phyloP scores from a whole-genome alignment of 2,888 invertebrate species.

The Temnothorax ravouxi region DNA sequence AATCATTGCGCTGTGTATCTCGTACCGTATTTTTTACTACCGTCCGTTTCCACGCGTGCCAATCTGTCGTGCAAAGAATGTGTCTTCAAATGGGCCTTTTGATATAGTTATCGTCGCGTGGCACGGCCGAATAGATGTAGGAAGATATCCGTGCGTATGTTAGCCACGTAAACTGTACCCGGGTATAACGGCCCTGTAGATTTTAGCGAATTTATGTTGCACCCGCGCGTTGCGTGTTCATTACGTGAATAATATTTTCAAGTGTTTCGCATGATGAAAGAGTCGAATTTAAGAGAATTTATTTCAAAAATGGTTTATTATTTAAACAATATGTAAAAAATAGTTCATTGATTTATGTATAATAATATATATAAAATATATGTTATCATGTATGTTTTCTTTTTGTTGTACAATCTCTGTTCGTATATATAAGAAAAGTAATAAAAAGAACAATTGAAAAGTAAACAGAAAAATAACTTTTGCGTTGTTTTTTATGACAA shows the following conservation, averaged over 20 bases:
- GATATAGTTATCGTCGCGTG: constrained; percentile 55
- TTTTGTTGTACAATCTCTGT: too few relatives aligned
- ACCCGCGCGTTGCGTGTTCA: not conserved
- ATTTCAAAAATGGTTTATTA: constrained; percentile 43
- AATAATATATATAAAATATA: too few relatives aligned
- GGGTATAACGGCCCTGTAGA: not conserved
- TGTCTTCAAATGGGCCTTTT: constrained; percentile 67
- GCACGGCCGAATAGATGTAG: constrained; percentile 56
- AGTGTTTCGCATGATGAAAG: not conserved
- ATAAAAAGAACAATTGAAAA: too few relatives aligned
- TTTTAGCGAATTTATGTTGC: not conserved
- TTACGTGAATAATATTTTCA: not conserved
- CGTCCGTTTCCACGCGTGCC: constrained; percentile 69
- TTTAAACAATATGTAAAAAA: not conserved
- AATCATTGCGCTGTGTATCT: constrained; percentile 36
- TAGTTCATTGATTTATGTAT: not conserved
- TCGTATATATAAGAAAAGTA: too few relatives aligned
- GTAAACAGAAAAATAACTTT: too few relatives aligned
- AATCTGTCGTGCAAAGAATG: constrained; percentile 65
- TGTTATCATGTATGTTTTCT: too few relatives aligned
- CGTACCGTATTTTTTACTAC: constrained; percentile 35
- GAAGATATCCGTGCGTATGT: constrained; percentile 55
- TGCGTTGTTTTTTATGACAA: too few relatives aligned
- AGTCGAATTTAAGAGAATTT: constrained; percentile 1
- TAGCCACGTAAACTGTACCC: constrained; percentile 60